Base-by-base conservation (phyloP, 2,113 vertebrate genomes). In the Odontophorus gujanensis region DNA sequence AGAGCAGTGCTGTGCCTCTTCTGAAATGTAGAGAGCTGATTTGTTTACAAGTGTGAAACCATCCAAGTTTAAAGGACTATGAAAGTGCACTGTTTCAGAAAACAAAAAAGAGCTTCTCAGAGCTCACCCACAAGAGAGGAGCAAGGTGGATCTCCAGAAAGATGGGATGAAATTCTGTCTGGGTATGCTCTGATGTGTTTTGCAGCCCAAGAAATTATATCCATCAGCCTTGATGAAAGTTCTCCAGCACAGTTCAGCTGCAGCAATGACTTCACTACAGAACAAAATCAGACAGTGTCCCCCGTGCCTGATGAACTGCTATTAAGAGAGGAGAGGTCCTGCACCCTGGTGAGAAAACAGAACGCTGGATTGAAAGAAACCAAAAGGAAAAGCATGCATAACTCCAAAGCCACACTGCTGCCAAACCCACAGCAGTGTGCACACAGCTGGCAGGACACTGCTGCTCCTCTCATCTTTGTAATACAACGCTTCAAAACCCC, bases 331-430 rank as follows among this genome's bases (percentile, higher is more conserved):
- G 19, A 80, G 47, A 81, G 53, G 43, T 11, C 36, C 59, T 40
- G 20, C 65, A 65, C 5, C 53, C 26, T 13, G 1, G 50, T n/a
- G 11, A 87, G 62, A 34, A 5, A 8, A 28, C 3, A 4, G 51
- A 61, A 15, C 5, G 3, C 4, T 0, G 25, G 30, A 11, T 0
- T 19, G 59, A 59, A 81, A 55, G 74, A 74, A 57, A 10, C 22
- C 13, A 0, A 22, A 50, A 40, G 68, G 25, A 47, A 71, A 47
- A 80, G 3, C 0, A 1, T 2, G 50, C 63, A 5, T 21, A 28
- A 66, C 17, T 42, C 42, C 63, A 48, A 51, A 76, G 78, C 17
- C 69, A 26, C 53, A 2, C 38, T 36, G 34, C 57, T 76, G 77
- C 50, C 78, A 65, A 79, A 61, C 25, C n/a, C 32, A 14, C 51